Conservation (phyloP, 2,888 invertebrate genomes). For the Rotaria magnacalcarata region DNA sequence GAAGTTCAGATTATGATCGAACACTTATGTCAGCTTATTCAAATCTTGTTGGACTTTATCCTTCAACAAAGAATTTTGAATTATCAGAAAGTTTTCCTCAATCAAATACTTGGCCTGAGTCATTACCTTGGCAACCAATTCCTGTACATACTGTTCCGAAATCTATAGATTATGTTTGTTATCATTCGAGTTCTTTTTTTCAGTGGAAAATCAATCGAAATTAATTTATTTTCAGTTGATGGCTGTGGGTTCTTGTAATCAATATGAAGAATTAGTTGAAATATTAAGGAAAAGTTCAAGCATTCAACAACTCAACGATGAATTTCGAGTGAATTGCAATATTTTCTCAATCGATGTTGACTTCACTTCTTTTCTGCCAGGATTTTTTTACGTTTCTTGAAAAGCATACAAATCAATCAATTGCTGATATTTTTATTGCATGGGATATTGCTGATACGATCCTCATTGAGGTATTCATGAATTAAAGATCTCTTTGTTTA, state of each 20-base stretch:
- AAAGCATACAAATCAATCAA: slow-evolving; percentile 29
- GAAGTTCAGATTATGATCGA: slow-evolving; percentile 45
- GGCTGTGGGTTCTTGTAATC: slow-evolving; percentile 14
- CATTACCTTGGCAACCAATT: slow-evolving; percentile 42
- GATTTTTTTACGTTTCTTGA: slow-evolving; percentile 34
- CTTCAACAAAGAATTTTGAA: slow-evolving; percentile 32
- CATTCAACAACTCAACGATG: not conserved
- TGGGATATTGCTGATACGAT: slow-evolving; percentile 45
- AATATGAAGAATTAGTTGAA: slow-evolving; percentile 35
- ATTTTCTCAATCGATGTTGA: not conserved
- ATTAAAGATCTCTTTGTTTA: no score
- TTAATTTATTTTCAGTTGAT: slow-evolving; percentile 5
- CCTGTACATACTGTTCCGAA: slow-evolving; percentile 39
- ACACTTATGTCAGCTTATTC: slow-evolving; percentile 46
- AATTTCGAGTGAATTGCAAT: not conserved
- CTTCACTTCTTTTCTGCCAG: not conserved
- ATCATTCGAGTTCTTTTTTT: not conserved
- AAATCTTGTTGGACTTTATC: slow-evolving; percentile 43
- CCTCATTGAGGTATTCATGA: slow-evolving; percentile 34
- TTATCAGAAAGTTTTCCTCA: not conserved
- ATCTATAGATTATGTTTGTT: not conserved
- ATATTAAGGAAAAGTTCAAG: slow-evolving; percentile 16
- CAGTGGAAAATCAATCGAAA: not conserved
- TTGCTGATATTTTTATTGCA: slow-evolving; percentile 36
- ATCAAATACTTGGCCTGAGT: slow-evolving; percentile 11